Conservation (phyloP, 2,888 invertebrate species). For the Ormyrus pomaceus region DNA sequence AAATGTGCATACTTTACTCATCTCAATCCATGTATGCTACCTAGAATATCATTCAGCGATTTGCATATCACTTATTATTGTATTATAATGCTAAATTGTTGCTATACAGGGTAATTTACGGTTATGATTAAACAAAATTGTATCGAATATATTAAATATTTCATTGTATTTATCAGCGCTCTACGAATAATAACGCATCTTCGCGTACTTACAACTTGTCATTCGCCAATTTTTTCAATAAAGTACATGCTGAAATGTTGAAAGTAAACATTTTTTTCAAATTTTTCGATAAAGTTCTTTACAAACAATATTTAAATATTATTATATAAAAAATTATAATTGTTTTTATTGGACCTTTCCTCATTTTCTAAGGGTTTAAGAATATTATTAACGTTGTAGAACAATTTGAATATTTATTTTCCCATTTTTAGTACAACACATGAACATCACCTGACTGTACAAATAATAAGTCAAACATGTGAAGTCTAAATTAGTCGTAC, state of each 20-base stretch:
- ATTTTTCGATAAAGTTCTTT: too few relatives aligned
- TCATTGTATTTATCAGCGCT: too few relatives aligned
- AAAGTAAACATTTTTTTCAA: background rate
- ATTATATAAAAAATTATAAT: background rate
- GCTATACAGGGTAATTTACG: too few relatives aligned
- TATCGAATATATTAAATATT: too few relatives aligned
- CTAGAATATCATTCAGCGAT: slow-evolving; percentile 6
- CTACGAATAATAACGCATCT: background rate
- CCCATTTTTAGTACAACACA: background rate
- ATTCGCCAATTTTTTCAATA: slow-evolving; percentile 34
- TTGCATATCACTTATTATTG: slow-evolving; percentile 5
- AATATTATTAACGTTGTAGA: background rate
- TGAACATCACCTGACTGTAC: slow-evolving; percentile 34
- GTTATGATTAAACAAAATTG: too few relatives aligned
- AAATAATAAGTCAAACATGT: slow-evolving; percentile 25
- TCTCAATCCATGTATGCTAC: background rate
- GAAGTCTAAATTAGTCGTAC: slow-evolving; percentile 17
- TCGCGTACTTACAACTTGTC: background rate
- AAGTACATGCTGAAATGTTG: slow-evolving; percentile 9
- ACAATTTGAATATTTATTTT: background rate
- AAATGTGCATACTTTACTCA: slow-evolving; percentile 32
- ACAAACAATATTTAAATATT: background rate
- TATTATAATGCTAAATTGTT: slow-evolving; percentile 8
- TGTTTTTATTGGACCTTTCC: background rate
- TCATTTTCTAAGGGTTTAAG: too few relatives aligned